phyloP scores from a whole-genome alignment of 2,797 vertebrate genomes.

The Gymnodraco acuticeps region DNA sequence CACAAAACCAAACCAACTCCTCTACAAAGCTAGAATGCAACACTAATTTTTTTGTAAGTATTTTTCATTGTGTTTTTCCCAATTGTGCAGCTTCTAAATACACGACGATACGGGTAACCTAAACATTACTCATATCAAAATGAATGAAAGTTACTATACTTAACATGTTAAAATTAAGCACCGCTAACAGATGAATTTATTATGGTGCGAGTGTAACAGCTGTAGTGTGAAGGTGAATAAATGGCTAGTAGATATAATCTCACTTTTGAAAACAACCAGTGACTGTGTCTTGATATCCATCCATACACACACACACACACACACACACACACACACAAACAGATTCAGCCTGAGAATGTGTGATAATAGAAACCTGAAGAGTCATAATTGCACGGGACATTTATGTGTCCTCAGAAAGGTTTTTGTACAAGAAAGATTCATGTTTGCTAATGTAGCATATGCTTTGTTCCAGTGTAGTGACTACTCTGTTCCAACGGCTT shows the following conservation, averaged over 20 bases:
- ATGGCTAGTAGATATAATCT: conserved; percentile 34
- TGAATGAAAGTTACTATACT: conserved; percentile 10
- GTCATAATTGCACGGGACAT: conserved; percentile 66
- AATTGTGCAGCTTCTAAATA: conserved; percentile 49
- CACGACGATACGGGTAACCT: background rate
- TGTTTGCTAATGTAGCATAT: conserved; percentile 62
- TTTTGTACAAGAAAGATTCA: conserved; percentile 54
- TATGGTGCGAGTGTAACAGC: conserved; percentile 42
- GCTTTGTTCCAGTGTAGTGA: conserved; percentile 78
- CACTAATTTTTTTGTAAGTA: conserved; percentile 65
- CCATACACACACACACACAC: conserved; percentile 7
- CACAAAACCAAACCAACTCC: conserved; percentile 3
- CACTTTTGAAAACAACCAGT: conserved; percentile 38
- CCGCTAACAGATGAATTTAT: conserved; percentile 11
- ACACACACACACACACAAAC: conserved; percentile 14
- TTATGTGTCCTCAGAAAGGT: conserved; percentile 37
- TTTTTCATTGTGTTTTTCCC: conserved; percentile 49
- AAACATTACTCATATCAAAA: conserved; percentile 20
- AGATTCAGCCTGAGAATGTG: conserved; percentile 67
- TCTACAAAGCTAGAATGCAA: conserved; percentile 46
- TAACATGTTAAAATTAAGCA: conserved; percentile 36
- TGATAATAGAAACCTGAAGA: conserved; percentile 69
- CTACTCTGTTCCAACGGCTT: conserved; percentile 74
- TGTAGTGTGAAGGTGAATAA: conserved; percentile 56
- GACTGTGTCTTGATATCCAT: conserved; percentile 43